A percentile compares a stretch with the other conserved stretches of the same genome.
These are phyloP conservation scores for Noctua janthe DNA, from an alignment of 2,888 invertebrate genomes.

Conservation along the genomic window DNA sequence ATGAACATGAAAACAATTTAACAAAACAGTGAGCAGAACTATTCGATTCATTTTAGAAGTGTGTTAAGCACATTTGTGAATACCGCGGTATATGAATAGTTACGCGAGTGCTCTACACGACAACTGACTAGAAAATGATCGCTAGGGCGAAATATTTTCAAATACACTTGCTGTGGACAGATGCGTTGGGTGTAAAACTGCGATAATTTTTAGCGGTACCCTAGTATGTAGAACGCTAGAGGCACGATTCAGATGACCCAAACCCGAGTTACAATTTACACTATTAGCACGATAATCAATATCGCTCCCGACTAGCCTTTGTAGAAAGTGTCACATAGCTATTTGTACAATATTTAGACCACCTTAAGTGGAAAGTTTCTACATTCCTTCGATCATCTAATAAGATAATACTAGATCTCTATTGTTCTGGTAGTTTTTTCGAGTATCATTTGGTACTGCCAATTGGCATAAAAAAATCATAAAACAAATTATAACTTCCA, in stretches of 20 bases:
- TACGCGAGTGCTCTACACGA: constrained; percentile 75
- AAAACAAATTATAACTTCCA: background rate
- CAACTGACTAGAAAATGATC: constrained; percentile 81
- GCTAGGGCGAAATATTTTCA: constrained; percentile 74
- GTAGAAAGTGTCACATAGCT: constrained; percentile 87
- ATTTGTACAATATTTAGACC: constrained; percentile 82
- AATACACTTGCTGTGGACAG: constrained; percentile 66
- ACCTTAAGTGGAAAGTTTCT: constrained; percentile 69
- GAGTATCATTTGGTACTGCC: background rate
- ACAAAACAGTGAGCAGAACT: constrained; percentile 69
- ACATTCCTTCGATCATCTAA: constrained; percentile 46
- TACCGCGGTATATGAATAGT: constrained; percentile 34
- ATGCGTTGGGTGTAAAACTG: constrained; percentile 77
- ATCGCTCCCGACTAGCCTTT: constrained; percentile 74
- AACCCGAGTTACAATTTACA: constrained; percentile 83
- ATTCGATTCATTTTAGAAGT: constrained; percentile 78
- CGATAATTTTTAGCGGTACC: constrained; percentile 89
- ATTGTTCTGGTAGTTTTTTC: constrained; percentile 9
- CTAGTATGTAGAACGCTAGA: constrained; percentile 82
- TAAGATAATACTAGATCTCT: constrained; percentile 18
- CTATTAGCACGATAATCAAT: constrained; percentile 84
- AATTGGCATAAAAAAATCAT: background rate
- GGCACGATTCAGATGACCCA: constrained; percentile 83
- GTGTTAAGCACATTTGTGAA: constrained; percentile 72
- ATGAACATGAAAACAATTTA: constrained; percentile 73